phyloP scores from a whole-genome alignment of 2,797 vertebrate genomes.

The Hemibagrus guttatus region DNA sequence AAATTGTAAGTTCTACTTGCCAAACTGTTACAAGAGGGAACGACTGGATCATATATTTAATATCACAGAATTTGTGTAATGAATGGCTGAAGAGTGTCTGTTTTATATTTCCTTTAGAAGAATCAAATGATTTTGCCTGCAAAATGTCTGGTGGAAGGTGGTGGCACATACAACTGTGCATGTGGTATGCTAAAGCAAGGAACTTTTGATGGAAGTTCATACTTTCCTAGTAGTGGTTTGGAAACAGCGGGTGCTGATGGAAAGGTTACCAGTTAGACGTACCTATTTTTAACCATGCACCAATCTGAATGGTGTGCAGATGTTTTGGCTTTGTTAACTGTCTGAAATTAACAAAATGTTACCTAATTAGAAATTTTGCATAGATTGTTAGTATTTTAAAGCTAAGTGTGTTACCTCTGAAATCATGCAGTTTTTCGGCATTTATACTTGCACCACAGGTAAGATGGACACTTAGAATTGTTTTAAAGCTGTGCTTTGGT shows the following conservation, averaged over 20 bases:
- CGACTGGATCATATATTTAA: background rate
- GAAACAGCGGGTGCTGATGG: background rate
- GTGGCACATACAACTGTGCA: constrained; percentile 30
- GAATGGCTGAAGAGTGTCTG: background rate
- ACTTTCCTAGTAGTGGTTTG: constrained; percentile 50
- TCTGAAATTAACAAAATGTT: background rate
- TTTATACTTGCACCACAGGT: background rate
- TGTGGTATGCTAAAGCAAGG: constrained; percentile 25
- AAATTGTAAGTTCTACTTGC: background rate
- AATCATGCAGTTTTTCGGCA: background rate
- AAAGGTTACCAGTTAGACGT: constrained; percentile 25
- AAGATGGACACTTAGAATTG: background rate
- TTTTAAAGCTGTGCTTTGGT: background rate
- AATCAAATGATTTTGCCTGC: background rate
- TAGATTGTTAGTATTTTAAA: background rate
- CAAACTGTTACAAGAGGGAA: constrained; percentile 4
- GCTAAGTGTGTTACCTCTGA: background rate
- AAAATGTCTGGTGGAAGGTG: constrained; percentile 23
- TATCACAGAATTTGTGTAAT: background rate
- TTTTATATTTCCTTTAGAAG: constrained; percentile 8
- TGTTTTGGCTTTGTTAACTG: constrained; percentile 12
- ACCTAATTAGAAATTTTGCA: background rate
- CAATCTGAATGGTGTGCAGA: constrained; percentile 23
- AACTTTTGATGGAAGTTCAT: constrained; percentile 44
- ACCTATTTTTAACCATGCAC: constrained; percentile 38